Evolutionary conservation across 53 echinoderm and acorn worm genomes (phyloP).

Genomic region (Patiria pectinifera): DNA sequence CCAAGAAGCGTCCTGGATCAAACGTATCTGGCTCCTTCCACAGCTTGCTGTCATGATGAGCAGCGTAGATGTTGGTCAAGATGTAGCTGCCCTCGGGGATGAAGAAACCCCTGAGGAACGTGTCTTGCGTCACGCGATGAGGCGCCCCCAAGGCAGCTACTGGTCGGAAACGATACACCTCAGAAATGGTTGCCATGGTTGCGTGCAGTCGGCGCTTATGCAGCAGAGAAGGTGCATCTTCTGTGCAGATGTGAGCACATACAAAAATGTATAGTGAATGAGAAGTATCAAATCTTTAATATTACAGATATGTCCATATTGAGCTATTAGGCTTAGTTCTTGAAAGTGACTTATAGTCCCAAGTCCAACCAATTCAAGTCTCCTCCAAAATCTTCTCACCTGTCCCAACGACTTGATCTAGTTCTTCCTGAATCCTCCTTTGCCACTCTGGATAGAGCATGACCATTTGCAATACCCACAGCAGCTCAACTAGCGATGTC

Average conservation of each 20-base stretch:
- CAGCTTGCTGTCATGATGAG: conserved; percentile 32
- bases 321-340: too few species aligned
- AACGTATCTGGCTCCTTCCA: conserved; percentile 42
- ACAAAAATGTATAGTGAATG: background rate
- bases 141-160: conserved; percentile 32
- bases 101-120: conserved; percentile 1
- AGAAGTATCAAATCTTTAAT: too few species aligned
- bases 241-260: background rate
- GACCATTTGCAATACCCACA: conserved; percentile 78
- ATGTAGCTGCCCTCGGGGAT: conserved; percentile 4
- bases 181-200: conserved; percentile 19
- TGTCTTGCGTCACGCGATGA: conserved; percentile 23
- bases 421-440: conserved; percentile 73
- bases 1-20: conserved; percentile 33
- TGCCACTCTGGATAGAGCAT: conserved; percentile 83
- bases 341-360: too few species aligned
- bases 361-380: too few species aligned
- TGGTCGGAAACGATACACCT: conserved; percentile 34
- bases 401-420: conserved; percentile 67
- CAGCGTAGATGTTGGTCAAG: conserved; percentile 41
- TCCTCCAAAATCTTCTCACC: background rate
- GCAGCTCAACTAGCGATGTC: conserved; percentile 74
- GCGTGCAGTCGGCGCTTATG: conserved; percentile 25
- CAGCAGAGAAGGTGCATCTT: background rate
- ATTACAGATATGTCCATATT: too few species aligned